A percentile compares a stretch with the other conserved stretches of the same genome.
These are phyloP conservation scores for Solea solea DNA, from an alignment of 2,113 vertebrate species.

Conservation along the genomic window DNA sequence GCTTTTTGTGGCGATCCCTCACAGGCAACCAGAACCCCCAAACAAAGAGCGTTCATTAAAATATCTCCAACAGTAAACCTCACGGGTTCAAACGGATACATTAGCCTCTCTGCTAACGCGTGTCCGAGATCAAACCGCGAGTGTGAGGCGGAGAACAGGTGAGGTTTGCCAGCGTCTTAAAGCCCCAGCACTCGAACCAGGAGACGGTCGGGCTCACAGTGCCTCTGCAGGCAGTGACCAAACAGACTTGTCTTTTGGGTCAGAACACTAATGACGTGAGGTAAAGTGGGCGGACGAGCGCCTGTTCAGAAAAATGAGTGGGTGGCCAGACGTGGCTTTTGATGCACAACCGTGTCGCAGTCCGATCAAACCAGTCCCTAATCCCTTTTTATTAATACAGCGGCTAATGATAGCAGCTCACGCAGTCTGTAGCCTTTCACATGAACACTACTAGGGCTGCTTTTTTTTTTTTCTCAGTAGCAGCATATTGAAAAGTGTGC, in stretches of 20 bases:
- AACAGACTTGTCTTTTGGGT: constrained; percentile 52
- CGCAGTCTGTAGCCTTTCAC: constrained; percentile 46
- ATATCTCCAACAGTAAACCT: constrained; percentile 78
- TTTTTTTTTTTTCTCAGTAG: too few species aligned
- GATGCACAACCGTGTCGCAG: constrained; percentile 60
- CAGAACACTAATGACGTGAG: constrained; percentile 66
- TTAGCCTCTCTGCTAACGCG: constrained; percentile 69
- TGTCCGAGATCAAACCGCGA: constrained; percentile 72
- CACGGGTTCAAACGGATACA: constrained; percentile 61
- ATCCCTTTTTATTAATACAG: constrained; percentile 51
- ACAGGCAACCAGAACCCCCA: constrained; percentile 63
- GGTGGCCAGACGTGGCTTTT: constrained; percentile 66
- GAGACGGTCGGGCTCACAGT: constrained; percentile 44
- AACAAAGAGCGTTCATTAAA: constrained; percentile 84
- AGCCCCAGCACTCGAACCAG: constrained; percentile 57
- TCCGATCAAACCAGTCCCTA: constrained; percentile 54
- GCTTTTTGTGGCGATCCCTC: constrained; percentile 58
- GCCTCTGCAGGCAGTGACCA: constrained; percentile 40
- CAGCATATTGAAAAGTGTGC: constrained; percentile 42
- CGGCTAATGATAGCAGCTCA: constrained; percentile 52
- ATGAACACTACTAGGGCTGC: constrained; percentile 34
- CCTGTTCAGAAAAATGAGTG: constrained; percentile 59
- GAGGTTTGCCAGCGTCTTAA: constrained; percentile 34
- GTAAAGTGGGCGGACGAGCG: constrained; percentile 45
- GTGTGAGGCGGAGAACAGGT: constrained; percentile 51